These are phyloP conservation scores for Caenorhabditis virilis DNA, from an alignment of 2,888 invertebrate species.

Conservation along the genomic window DNA sequence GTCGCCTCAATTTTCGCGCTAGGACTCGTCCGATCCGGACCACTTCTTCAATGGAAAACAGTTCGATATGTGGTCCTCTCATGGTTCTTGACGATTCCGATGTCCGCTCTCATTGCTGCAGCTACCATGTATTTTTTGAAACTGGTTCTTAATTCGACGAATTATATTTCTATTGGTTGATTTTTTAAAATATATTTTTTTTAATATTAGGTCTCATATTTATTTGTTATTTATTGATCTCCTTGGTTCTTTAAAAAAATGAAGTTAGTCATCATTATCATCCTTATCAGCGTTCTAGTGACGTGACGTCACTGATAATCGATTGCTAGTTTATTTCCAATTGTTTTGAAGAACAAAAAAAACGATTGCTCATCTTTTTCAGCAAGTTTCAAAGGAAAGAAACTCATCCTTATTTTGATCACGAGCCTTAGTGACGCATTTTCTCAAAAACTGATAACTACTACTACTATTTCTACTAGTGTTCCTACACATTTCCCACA, in stretches of 20 bases:
- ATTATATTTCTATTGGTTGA: no score
- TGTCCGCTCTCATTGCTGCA: constrained; percentile 30
- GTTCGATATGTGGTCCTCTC: constrained; percentile 29
- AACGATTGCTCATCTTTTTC: no score
- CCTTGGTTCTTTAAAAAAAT: not conserved
- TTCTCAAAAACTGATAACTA: no score
- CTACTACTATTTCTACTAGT: no score
- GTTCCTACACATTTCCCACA: no score
- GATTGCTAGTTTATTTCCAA: not conserved
- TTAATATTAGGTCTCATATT: not conserved
- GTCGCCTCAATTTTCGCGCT: constrained; percentile 72
- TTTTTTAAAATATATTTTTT: not conserved
- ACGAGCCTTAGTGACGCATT: no score
- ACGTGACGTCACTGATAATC: not conserved
- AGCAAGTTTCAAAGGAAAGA: no score
- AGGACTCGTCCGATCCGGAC: constrained; percentile 31
- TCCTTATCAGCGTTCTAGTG: not conserved
- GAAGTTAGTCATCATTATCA: not conserved
- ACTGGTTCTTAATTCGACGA: constrained; percentile 16
- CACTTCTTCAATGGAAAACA: constrained; percentile 30
- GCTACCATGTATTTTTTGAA: constrained; percentile 20
- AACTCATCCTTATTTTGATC: no score
- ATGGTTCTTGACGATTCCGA: constrained; percentile 33
- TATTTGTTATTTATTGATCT: not conserved
- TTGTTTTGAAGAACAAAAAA: no score